Evolutionary conservation across 1,140 invertebrate species (phyloP).

Genomic region (Delia radicum): DNA sequence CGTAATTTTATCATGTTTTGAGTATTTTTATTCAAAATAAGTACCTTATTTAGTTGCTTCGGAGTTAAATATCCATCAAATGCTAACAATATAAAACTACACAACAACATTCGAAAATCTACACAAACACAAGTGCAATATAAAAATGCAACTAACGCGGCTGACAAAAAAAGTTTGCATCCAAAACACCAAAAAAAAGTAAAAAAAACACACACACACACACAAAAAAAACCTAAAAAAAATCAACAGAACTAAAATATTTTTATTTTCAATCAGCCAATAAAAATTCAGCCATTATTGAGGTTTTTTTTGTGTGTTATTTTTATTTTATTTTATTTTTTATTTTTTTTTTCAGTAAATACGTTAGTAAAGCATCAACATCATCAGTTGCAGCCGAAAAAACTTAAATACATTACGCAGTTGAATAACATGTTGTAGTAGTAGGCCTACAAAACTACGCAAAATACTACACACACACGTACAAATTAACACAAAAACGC

Average conservation of each 20-base stretch:
- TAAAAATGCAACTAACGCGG: neutral
- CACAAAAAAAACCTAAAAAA: constrained; percentile 30
- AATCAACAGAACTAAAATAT: constrained; percentile 45
- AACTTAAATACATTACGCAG: neutral
- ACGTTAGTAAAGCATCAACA: constrained; percentile 9
- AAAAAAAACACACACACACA: constrained; percentile 31
- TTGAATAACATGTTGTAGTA: no score
- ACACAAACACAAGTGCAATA: neutral
- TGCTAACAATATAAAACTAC: no score
- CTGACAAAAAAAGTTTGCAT: constrained; percentile 19
- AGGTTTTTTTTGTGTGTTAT: constrained; percentile 2
- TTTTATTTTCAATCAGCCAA: constrained; percentile 47
- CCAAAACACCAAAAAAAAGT: constrained; percentile 19
- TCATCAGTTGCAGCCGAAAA: neutral
- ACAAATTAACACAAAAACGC: neutral
- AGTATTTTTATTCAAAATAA: no score
- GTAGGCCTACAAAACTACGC: neutral
- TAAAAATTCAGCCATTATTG: constrained; percentile 53
- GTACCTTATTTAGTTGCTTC: no score
- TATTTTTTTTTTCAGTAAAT: neutral
- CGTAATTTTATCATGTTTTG: no score
- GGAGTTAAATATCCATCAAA: no score
- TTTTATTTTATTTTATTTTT: constrained; percentile 8
- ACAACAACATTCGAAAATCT: neutral
- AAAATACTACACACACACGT: neutral